Conservation (phyloP, 1,140 invertebrate species). For the Anoplophora glabripennis region DNA sequence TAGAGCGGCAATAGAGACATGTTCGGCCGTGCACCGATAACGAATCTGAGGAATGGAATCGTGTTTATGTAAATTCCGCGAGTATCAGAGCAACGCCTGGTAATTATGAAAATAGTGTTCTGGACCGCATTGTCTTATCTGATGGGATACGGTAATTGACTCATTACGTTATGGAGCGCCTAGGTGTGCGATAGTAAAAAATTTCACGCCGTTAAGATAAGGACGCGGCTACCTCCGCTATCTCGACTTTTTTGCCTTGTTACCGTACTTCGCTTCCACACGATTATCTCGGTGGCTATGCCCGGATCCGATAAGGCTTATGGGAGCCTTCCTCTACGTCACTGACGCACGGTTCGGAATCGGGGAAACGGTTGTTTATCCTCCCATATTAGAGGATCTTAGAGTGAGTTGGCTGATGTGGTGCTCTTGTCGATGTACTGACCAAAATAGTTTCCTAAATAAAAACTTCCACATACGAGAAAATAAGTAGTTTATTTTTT, state of each 20-base stretch:
- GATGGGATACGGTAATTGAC: constrained; percentile 41
- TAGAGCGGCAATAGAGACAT: constrained; percentile 32
- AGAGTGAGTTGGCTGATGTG: no score
- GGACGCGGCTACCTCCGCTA: constrained; percentile 5
- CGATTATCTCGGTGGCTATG: constrained; percentile 35
- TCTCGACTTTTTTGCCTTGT: constrained; percentile 33
- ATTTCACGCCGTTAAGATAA: constrained; percentile 42
- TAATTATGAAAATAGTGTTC: constrained; percentile 39
- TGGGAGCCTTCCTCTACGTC: constrained; percentile 7
- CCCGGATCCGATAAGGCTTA: constrained; percentile 15
- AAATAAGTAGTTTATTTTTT: no score
- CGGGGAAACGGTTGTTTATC: no score
- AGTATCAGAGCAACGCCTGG: constrained; percentile 33
- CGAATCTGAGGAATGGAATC: constrained; percentile 32
- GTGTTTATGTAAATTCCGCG: constrained; percentile 40
- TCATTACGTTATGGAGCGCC: constrained; percentile 39
- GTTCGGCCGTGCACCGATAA: constrained; percentile 32
- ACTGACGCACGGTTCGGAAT: neutral
- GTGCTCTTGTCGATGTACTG: no score
- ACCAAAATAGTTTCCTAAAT: no score
- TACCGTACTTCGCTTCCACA: constrained; percentile 29
- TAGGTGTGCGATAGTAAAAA: constrained; percentile 43
- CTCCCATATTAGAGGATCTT: no score
- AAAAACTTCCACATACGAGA: no score
- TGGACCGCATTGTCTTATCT: constrained; percentile 38